A percentile compares a stretch with the other conserved stretches of the same genome.
phyloP scores from a whole-genome alignment of 2,888 invertebrate species.

The Orthonevra nobilis region DNA sequence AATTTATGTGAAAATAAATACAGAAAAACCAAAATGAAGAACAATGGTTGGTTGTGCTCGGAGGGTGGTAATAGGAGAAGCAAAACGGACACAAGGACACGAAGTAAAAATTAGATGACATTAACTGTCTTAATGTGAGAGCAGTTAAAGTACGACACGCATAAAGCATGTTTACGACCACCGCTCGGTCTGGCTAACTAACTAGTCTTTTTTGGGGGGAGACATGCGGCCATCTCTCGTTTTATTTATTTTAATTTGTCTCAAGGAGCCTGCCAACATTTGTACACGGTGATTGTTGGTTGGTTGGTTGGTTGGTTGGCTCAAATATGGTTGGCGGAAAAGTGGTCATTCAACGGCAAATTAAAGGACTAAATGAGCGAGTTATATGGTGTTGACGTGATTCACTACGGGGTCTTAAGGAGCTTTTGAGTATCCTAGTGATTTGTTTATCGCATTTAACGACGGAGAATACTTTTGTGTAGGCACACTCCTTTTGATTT shows the following conservation, averaged over 20 bases:
- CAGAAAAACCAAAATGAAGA: slow-evolving; percentile 11
- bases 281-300: slow-evolving; percentile 31
- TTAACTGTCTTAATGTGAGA: slow-evolving; percentile 66
- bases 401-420: neutral
- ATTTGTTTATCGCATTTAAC: neutral
- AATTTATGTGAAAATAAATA: slow-evolving; percentile 21
- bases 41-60: neutral
- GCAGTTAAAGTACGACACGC: slow-evolving; percentile 63
- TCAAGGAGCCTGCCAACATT: slow-evolving; percentile 57
- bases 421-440: neutral
- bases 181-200: no score
- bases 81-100: slow-evolving; percentile 55
- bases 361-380: slow-evolving; percentile 50
- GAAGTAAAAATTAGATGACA: slow-evolving; percentile 68
- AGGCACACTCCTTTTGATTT: no score
- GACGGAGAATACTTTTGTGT: no score
- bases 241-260: slow-evolving; percentile 58
- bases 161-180: slow-evolving; percentile 65
- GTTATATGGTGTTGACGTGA: neutral
- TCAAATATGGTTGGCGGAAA: slow-evolving; percentile 37
- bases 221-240: slow-evolving; percentile 14
- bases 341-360: slow-evolving; percentile 44
- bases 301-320: slow-evolving; percentile 28
- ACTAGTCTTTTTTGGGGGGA: no score
- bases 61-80: slow-evolving; percentile 12